Evolutionary conservation across 1,140 invertebrate genomes (phyloP).

Genomic region (Bacillus rossius): DNA sequence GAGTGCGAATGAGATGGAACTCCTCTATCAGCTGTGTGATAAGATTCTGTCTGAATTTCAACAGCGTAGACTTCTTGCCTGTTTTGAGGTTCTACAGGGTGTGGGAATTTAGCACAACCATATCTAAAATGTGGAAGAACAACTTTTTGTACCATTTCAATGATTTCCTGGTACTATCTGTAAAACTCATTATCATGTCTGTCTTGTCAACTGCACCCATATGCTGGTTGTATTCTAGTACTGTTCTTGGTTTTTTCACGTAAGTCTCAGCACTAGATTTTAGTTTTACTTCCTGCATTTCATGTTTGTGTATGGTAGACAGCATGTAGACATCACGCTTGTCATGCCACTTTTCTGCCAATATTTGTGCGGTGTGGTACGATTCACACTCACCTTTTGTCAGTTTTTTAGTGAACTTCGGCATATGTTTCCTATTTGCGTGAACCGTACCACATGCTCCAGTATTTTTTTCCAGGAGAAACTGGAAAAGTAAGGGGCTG

Average conservation of each 20-base stretch:
- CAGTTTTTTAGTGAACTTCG: conserved; percentile 19
- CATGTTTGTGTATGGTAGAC: conserved; percentile 11
- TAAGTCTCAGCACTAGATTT: conserved; percentile 14
- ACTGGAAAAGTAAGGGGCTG: not conserved
- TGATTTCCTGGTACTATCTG: conserved; percentile 18
- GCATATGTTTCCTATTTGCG: conserved; percentile 22
- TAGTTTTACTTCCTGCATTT: conserved; percentile 15
- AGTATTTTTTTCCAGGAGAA: conserved; percentile 3
- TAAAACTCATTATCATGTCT: conserved; percentile 15
- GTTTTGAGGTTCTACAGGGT: no score
- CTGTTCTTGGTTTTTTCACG: conserved; percentile 23
- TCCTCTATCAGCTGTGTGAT: no score
- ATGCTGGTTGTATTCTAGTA: conserved; percentile 29
- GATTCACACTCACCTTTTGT: conserved; percentile 9
- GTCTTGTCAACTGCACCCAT: conserved; percentile 29
- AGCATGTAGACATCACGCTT: conserved; percentile 22
- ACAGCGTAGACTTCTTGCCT: no score
- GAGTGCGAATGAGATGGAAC: no score
- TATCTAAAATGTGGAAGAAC: conserved; percentile 23
- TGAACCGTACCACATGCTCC: conserved; percentile 24
- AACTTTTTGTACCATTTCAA: conserved; percentile 30
- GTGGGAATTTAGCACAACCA: conserved; percentile 15
- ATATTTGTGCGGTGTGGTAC: conserved; percentile 1
- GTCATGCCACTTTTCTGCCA: conserved; percentile 22
- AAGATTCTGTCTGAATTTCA: no score